These are phyloP conservation scores for Pyrrhia umbra DNA, from an alignment of 2,888 invertebrate genomes.

Conservation along the genomic window DNA sequence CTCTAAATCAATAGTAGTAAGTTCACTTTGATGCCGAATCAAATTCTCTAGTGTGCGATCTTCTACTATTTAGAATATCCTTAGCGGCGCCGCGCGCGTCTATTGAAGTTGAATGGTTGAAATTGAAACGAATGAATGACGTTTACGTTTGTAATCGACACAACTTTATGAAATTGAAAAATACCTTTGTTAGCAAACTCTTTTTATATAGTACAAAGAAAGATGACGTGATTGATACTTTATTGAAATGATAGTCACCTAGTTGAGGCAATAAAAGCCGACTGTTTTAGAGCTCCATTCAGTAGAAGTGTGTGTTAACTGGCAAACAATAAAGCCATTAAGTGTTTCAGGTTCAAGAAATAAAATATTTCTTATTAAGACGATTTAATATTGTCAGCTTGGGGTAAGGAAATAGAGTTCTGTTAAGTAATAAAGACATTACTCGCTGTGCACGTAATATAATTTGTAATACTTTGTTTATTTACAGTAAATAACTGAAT, in stretches of 20 bases:
- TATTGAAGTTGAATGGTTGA: no score
- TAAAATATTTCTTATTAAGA: conserved; percentile 32
- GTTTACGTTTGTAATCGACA: conserved; percentile 35
- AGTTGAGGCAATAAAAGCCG: conserved; percentile 10
- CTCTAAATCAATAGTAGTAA: no score
- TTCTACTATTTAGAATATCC: no score
- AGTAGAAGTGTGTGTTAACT: conserved; percentile 31
- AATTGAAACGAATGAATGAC: conserved; percentile 36
- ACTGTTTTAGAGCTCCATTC: conserved; percentile 17
- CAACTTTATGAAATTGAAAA: conserved; percentile 45
- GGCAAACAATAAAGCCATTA: conserved; percentile 50
- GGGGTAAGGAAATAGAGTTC: conserved; percentile 25
- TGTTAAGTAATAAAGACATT: neutral
- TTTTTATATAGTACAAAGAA: conserved; percentile 13
- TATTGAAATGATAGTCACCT: conserved; percentile 26
- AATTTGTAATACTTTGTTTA: conserved; percentile 21
- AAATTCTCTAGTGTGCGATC: no score
- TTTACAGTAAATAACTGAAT: conserved; percentile 61
- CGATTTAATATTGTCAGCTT: conserved; percentile 16
- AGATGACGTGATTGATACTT: conserved; percentile 25
- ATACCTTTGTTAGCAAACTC: conserved; percentile 44
- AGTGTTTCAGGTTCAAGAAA: conserved; percentile 57
- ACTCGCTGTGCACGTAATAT: neutral
- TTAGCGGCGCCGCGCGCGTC: neutral
- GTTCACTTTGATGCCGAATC: no score